Conservation (phyloP, 2,797 vertebrate genomes). For the Tolypeutes matacus region DNA sequence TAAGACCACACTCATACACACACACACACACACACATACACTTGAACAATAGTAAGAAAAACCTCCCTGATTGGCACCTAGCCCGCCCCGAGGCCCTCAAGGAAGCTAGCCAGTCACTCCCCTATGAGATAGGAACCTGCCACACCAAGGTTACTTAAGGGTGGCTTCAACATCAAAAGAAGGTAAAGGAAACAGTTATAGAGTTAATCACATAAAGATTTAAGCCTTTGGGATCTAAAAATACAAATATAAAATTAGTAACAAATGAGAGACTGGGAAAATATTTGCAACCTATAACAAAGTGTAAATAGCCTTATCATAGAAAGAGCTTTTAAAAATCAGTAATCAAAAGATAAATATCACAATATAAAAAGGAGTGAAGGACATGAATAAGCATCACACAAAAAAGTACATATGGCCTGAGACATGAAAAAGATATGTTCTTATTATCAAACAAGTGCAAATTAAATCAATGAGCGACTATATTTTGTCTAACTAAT, state of each 20-base stretch:
- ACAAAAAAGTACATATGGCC: neutral
- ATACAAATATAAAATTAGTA: conserved; percentile 24
- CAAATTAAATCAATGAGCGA: conserved; percentile 21
- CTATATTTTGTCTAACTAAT: neutral
- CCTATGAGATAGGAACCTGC: neutral
- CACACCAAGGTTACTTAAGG: neutral
- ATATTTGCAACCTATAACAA: neutral
- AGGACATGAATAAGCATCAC: neutral
- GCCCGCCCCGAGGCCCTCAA: neutral
- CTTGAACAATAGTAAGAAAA: neutral
- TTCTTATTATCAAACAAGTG: conserved; percentile 10
- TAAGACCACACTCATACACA: neutral
- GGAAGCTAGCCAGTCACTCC: neutral
- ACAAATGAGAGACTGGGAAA: conserved; percentile 18
- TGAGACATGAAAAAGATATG: neutral
- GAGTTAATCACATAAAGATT: conserved; percentile 16
- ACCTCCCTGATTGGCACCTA: neutral
- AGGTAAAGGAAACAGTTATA: conserved; percentile 21
- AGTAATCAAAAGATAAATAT: neutral
- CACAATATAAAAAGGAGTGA: neutral
- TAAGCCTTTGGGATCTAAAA: conserved; percentile 44
- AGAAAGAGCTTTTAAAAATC: neutral
- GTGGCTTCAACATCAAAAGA: conserved; percentile 26
- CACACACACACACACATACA: neutral
- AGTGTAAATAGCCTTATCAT: neutral